These are phyloP conservation scores for Chloropsis hardwickii DNA, from an alignment of 2,113 vertebrate species.

Conservation along the genomic window DNA sequence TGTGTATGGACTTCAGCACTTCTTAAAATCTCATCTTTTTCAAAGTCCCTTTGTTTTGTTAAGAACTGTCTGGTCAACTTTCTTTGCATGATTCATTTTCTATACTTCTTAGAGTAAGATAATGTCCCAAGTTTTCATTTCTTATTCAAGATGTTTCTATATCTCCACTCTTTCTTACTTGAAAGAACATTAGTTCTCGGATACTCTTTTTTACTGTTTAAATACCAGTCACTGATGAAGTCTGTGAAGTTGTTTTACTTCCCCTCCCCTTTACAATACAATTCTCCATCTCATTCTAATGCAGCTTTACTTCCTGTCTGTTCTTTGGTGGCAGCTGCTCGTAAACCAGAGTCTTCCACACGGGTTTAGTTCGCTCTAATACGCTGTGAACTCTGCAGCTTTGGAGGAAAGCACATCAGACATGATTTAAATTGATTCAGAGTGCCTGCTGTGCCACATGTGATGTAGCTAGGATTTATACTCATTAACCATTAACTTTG, in stretches of 20 bases:
- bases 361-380: not conserved
- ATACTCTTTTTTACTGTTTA: not conserved
- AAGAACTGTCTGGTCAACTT: not conserved
- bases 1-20: not conserved
- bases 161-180: not conserved
- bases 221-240: not conserved
- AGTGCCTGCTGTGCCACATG: not conserved
- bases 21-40: not conserved
- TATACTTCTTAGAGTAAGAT: not conserved
- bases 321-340: not conserved
- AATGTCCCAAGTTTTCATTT: not conserved
- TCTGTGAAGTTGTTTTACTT: not conserved
- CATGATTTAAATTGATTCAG: not conserved
- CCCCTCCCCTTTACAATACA: not conserved
- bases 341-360: not conserved
- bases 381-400: accelerated
- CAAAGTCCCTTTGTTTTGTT: not conserved
- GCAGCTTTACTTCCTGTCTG: conserved; percentile 38
- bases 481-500: not conserved
- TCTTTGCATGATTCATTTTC: not conserved
- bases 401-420: not conserved
- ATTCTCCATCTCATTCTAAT: not conserved
- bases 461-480: not conserved
- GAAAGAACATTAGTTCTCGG: not conserved
- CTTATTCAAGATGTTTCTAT: not conserved